phyloP scores from a whole-genome alignment of 2,113 vertebrate genomes.

The Piprites chloris region DNA sequence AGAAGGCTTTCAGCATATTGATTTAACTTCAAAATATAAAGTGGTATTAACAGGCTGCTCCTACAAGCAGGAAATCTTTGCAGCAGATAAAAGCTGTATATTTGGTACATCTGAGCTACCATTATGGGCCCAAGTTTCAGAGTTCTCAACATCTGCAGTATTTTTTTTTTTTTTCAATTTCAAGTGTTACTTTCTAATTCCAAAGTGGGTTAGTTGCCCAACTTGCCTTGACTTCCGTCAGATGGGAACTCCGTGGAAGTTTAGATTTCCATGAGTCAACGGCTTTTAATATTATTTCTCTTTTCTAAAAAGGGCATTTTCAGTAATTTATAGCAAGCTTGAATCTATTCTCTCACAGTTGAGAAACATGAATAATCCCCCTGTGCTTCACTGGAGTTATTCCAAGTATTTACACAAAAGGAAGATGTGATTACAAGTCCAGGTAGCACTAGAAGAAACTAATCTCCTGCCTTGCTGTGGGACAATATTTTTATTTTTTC shows the following conservation, averaged over 20 bases:
- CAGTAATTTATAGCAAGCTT: not conserved
- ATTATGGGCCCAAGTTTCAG: not conserved
- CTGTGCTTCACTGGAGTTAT: not conserved
- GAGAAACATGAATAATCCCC: not conserved
- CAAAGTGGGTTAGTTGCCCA: not conserved
- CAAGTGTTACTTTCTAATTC: not conserved
- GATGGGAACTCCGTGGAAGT: not conserved
- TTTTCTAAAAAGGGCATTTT: not conserved
- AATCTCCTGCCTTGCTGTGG: not conserved
- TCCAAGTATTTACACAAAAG: not conserved
- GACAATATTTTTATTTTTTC: not conserved
- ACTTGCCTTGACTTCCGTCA: not conserved
- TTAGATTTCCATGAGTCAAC: not conserved
- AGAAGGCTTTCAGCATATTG: not conserved
- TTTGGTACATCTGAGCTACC: not conserved
- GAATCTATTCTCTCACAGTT: not conserved
- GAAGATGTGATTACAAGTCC: fast-evolving
- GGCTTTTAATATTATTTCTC: not conserved
- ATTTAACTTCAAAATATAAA: conserved; percentile 19
- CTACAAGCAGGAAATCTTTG: not conserved
- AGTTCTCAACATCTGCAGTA: not conserved
- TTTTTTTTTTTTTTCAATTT: not conserved
- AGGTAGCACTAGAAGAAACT: not conserved
- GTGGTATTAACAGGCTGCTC: not conserved
- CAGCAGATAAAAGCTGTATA: not conserved